A percentile compares a stretch with the other conserved stretches of the same genome.
phyloP scores from a whole-genome alignment of 2,113 vertebrate genomes.

The Pteropus alecto region DNA sequence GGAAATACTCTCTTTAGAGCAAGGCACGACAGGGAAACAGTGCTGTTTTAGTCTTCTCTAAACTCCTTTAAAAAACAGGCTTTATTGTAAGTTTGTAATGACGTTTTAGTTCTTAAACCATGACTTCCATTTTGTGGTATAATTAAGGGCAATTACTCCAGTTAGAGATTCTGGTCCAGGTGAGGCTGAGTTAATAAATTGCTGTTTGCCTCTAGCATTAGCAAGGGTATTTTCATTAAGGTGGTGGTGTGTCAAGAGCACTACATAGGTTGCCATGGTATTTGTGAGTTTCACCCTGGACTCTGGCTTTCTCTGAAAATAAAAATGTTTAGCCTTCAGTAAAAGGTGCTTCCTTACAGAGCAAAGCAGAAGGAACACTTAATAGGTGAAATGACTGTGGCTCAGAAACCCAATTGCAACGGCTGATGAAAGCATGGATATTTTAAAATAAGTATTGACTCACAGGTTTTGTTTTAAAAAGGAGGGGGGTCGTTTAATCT shows the following conservation, averaged over 20 bases:
- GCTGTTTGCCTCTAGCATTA: constrained; percentile 59
- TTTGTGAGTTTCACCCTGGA: not conserved
- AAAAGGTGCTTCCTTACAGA: not conserved
- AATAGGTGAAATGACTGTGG: not conserved
- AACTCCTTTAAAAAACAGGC: not conserved
- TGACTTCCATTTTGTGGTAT: constrained; percentile 36
- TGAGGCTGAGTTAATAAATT: constrained; percentile 63
- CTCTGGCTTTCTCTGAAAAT: constrained; percentile 21
- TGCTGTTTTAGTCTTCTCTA: not conserved
- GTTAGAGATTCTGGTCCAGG: not conserved
- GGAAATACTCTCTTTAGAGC: not conserved
- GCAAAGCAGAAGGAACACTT: not conserved
- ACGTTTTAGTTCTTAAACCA: not conserved
- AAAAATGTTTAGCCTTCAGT: constrained; percentile 35
- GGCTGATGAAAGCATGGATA: not conserved
- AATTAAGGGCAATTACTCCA: constrained; percentile 25
- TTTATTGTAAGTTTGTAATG: not conserved
- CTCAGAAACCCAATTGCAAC: not conserved
- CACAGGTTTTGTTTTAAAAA: not conserved
- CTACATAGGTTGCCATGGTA: constrained; percentile 45
- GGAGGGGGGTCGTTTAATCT: not conserved
- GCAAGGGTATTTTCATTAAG: constrained; percentile 58
- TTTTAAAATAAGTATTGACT: not conserved
- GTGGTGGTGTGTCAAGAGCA: not conserved
- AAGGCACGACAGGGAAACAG: not conserved